Percentiles rank a stretch among this genome's conserved stretches.
Evolutionary conservation across 2,888 invertebrate species (phyloP).

Genomic region (Pantelozetes paolii): DNA sequence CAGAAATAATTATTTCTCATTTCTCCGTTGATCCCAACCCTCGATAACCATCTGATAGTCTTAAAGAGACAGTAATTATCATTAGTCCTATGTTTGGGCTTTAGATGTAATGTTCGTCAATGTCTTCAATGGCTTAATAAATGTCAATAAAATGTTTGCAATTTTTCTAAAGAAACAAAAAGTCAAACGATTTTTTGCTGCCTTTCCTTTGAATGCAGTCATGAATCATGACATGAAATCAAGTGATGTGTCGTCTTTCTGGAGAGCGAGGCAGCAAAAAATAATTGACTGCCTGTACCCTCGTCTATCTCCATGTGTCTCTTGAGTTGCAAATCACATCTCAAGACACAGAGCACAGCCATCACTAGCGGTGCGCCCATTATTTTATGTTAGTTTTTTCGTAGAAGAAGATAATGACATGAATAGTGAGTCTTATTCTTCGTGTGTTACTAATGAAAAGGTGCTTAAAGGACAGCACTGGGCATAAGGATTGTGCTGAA

Average conservation of each 20-base stretch:
- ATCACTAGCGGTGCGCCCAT: neutral
- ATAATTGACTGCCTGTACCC: neutral
- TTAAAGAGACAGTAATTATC: conserved; percentile 7
- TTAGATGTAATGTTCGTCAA: neutral
- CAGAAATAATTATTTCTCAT: neutral
- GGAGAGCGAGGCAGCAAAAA: neutral
- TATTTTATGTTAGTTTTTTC: conserved; percentile 22
- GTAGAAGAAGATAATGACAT: conserved; percentile 6
- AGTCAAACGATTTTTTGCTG: neutral
- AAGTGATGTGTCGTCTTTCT: neutral
- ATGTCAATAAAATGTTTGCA: conserved; percentile 13
- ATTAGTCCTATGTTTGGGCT: neutral
- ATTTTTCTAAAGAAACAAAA: neutral
- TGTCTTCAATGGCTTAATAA: neutral
- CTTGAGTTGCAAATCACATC: neutral
- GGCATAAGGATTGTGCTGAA: too few species aligned
- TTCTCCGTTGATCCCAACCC: neutral
- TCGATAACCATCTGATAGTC: neutral
- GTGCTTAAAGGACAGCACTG: neutral
- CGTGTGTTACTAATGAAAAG: conserved; percentile 5
- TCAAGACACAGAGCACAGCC: neutral
- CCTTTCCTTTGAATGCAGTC: neutral
- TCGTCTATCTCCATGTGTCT: neutral
- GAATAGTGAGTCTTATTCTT: neutral
- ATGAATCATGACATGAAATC: conserved; percentile 3